Conservation (phyloP, 2,797 vertebrate genomes). For the Dicrostonyx torquatus region DNA sequence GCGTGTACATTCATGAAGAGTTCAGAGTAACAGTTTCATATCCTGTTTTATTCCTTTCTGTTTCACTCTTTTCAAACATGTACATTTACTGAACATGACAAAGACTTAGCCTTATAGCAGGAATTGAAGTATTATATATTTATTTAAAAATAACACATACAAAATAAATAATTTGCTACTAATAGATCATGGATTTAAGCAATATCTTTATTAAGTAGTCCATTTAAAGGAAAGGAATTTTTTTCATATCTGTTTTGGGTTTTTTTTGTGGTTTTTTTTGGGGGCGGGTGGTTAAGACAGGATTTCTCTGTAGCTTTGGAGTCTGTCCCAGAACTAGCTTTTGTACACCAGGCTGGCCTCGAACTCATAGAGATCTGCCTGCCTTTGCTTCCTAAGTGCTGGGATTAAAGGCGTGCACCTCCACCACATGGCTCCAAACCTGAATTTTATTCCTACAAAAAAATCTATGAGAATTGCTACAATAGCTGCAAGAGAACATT, state of each 20-base stretch:
- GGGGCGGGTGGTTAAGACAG: too few species aligned
- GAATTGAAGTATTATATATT: not conserved
- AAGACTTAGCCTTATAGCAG: not conserved
- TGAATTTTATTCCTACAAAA: slow-evolving; percentile 47
- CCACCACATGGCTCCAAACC: too few species aligned
- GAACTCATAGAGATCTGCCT: too few species aligned
- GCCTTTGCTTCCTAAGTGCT: too few species aligned
- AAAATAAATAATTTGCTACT: not conserved
- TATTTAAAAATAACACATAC: not conserved
- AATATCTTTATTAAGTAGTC: not conserved
- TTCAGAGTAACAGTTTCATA: not conserved
- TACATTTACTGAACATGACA: not conserved
- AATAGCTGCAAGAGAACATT: slow-evolving; percentile 47
- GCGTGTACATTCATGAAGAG: not conserved
- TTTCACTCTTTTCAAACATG: not conserved
- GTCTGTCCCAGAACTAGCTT: too few species aligned
- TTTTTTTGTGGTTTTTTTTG: too few species aligned
- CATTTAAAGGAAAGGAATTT: slow-evolving; percentile 11
- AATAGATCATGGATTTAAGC: not conserved
- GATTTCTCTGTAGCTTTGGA: too few species aligned
- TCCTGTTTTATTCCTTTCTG: not conserved
- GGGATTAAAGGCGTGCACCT: too few species aligned
- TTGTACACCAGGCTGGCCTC: too few species aligned
- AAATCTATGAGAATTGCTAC: not conserved
- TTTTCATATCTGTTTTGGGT: not conserved